Evolutionary conservation across 2,113 vertebrate genomes (phyloP).

Genomic region (Acanthisitta chloris): DNA sequence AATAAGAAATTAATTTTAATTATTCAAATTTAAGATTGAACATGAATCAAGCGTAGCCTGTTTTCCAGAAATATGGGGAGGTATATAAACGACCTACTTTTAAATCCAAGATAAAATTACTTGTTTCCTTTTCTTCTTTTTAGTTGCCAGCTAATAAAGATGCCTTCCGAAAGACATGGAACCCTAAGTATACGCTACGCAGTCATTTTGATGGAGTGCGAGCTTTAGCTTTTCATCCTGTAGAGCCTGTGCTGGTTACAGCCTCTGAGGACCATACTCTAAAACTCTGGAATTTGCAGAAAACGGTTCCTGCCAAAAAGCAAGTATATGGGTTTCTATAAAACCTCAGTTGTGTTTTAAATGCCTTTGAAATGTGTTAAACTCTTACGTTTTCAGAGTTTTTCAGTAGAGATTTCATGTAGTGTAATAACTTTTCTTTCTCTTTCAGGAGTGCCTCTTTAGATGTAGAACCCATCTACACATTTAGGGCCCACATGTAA

Average conservation of each 20-base stretch:
- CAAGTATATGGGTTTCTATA: constrained; percentile 70
- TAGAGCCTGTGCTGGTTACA: constrained; percentile 96
- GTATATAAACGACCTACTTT: neutral
- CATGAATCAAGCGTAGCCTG: fast-evolving
- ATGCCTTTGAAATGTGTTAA: neutral
- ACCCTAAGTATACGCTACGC: constrained; percentile 94
- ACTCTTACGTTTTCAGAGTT: neutral
- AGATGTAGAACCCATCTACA: constrained; percentile 98
- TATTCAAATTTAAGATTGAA: neutral
- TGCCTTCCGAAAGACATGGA: constrained; percentile 98
- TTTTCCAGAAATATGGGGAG: neutral
- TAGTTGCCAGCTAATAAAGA: constrained; percentile 96
- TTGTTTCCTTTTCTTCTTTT: neutral
- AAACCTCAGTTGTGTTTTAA: neutral
- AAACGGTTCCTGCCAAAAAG: constrained; percentile 99
- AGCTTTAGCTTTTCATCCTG: constrained; percentile 94
- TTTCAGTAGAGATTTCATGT: neutral
- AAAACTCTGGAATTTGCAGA: constrained; percentile 98
- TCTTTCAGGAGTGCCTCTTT: constrained; percentile 96
- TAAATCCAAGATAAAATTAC: neutral
- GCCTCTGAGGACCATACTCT: constrained; percentile 98
- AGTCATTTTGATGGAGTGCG: constrained; percentile 98
- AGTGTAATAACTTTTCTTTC: neutral
- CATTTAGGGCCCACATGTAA: constrained; percentile 96
- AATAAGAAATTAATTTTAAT: no score